Evolutionary conservation across 1,140 invertebrate species (phyloP).

Genomic region (Drosophila suzukii): DNA sequence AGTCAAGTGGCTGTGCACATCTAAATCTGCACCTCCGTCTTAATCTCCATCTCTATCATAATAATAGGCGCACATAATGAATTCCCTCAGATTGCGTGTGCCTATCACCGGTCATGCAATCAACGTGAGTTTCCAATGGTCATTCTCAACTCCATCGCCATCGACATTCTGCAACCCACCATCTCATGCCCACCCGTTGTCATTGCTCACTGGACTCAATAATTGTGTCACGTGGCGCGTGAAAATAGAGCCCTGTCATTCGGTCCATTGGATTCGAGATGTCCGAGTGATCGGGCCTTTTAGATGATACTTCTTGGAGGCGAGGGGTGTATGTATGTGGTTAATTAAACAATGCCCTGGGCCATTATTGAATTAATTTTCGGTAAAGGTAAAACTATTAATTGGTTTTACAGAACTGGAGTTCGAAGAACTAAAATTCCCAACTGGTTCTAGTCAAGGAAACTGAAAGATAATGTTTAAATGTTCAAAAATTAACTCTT

Average conservation of each 20-base stretch:
- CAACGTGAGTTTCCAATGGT: conserved; percentile 40
- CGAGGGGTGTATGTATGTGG: not conserved
- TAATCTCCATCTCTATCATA: conserved; percentile 29
- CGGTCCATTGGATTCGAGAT: conserved; percentile 17
- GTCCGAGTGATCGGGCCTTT: not conserved
- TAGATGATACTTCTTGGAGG: not conserved
- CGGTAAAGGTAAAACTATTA: not conserved
- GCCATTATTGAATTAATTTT: not conserved
- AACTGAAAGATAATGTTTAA: no score
- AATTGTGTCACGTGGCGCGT: conserved; percentile 60
- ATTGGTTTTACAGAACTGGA: not conserved
- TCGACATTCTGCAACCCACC: no score
- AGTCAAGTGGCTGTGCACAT: conserved; percentile 18
- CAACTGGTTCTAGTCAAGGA: no score
- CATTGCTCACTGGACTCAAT: conserved; percentile 36
- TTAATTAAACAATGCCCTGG: not conserved
- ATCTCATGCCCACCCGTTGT: conserved; percentile 7
- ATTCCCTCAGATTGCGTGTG: conserved; percentile 43
- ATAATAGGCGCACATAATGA: conserved; percentile 49
- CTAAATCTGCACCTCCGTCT: conserved; percentile 22
- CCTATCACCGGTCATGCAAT: conserved; percentile 22
- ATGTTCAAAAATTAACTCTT: no score
- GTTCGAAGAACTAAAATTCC: no score
- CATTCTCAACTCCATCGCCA: conserved; percentile 4
- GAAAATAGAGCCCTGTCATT: conserved; percentile 47